Conservation (phyloP, 2,113 vertebrate species). For the Epinephelus lanceolatus region DNA sequence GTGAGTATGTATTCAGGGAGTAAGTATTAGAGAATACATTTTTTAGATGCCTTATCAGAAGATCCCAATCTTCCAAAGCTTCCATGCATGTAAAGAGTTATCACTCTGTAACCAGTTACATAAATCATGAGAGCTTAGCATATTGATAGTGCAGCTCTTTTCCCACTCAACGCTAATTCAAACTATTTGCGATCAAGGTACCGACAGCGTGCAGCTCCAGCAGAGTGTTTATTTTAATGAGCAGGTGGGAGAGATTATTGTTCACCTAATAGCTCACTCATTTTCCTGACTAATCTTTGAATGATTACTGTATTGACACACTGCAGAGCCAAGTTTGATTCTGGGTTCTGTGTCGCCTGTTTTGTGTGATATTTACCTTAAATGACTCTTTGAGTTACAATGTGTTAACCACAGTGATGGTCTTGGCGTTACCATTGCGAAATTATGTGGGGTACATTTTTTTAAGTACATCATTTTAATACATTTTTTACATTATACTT, state of each 20-base stretch:
- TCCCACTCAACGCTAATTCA: slow-evolving; percentile 16
- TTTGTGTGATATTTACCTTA: not conserved
- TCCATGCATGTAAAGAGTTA: not conserved
- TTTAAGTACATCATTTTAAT: not conserved
- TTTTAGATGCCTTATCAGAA: slow-evolving; percentile 13
- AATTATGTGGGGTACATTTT: not conserved
- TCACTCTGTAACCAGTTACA: slow-evolving; percentile 1
- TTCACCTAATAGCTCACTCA: slow-evolving; percentile 50
- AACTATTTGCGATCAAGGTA: slow-evolving; percentile 46
- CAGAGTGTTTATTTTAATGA: slow-evolving; percentile 52
- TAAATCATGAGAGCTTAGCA: slow-evolving; percentile 1
- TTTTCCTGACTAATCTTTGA: slow-evolving; percentile 47
- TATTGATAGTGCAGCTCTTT: slow-evolving; percentile 31
- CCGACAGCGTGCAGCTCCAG: not conserved
- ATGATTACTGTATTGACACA: slow-evolving; percentile 44
- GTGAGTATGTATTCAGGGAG: not conserved
- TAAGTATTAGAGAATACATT: not conserved
- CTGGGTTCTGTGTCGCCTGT: not conserved
- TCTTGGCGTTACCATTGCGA: not conserved
- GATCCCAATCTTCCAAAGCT: not conserved
- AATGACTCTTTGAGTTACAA: slow-evolving; percentile 9
- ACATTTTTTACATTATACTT: not conserved
- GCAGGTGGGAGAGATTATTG: slow-evolving; percentile 62
- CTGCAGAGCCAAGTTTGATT: slow-evolving; percentile 24
- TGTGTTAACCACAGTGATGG: not conserved